Evolutionary conservation across 2,888 invertebrate genomes (phyloP).

Genomic region (Hirtodrosophila duncani): DNA sequence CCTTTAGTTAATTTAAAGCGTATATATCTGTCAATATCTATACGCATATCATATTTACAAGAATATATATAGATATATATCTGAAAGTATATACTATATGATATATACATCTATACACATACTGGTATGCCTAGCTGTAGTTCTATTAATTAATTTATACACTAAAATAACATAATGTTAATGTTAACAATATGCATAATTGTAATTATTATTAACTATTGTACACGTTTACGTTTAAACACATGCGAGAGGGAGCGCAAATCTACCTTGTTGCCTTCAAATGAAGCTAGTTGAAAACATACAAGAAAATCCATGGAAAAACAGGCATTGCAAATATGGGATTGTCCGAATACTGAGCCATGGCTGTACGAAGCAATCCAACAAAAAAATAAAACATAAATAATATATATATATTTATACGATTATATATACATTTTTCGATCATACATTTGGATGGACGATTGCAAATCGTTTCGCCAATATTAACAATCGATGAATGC

Average conservation of each 20-base stretch:
- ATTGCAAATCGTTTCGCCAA: conserved; percentile 26
- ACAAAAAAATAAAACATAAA: no score
- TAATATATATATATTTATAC: no score
- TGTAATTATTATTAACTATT: no score
- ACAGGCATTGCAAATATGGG: no score
- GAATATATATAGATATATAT: conserved; percentile 18
- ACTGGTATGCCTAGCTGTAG: conserved; percentile 58
- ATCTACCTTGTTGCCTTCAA: conserved; percentile 77
- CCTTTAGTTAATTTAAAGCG: conserved; percentile 49
- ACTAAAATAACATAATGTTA: conserved; percentile 24
- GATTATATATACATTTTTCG: no score
- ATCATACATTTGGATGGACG: conserved; percentile 8
- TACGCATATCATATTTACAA: conserved; percentile 7
- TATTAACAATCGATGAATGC: conserved; percentile 6
- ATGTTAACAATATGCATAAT: conserved; percentile 24
- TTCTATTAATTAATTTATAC: conserved; percentile 58
- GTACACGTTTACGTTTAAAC: no score
- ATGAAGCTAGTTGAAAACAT: conserved; percentile 74
- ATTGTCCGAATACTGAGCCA: no score
- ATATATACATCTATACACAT: conserved; percentile 21
- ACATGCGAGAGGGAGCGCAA: conserved; percentile 53
- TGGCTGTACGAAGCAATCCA: no score
- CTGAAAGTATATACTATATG: conserved; percentile 5
- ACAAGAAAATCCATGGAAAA: conserved; percentile 4
- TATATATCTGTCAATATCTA: conserved; percentile 11